A percentile compares a stretch with the other conserved stretches of the same genome.
These are phyloP conservation scores for Ophion ellenae DNA, from an alignment of 2,888 invertebrate genomes.

Conservation along the genomic window DNA sequence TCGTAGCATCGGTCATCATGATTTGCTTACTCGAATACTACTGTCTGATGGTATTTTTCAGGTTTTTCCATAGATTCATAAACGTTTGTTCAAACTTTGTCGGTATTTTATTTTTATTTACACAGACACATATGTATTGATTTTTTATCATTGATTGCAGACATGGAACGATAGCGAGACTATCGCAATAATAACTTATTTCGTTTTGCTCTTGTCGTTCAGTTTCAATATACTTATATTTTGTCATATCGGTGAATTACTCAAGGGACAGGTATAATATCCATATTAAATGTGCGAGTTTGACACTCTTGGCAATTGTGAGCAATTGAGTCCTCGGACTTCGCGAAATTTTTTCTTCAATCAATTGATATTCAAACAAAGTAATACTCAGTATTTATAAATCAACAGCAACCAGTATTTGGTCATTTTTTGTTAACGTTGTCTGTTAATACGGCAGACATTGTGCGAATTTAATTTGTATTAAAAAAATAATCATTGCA, in stretches of 20 bases:
- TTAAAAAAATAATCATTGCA: too few relatives aligned
- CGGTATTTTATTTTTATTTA: neutral
- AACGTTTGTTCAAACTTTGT: neutral
- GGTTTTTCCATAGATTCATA: neutral
- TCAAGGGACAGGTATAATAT: slow-evolving; percentile 37
- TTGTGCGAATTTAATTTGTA: too few relatives aligned
- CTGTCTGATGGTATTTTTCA: slow-evolving; percentile 47
- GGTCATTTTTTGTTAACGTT: too few relatives aligned
- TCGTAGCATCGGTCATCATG: slow-evolving; percentile 46
- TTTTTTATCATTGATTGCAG: slow-evolving; percentile 31
- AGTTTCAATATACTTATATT: slow-evolving; percentile 66
- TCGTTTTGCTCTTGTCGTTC: slow-evolving; percentile 54
- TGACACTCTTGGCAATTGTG: neutral
- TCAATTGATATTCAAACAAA: too few relatives aligned
- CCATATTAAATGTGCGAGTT: neutral
- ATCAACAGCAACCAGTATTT: too few relatives aligned
- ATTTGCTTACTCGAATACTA: slow-evolving; percentile 62
- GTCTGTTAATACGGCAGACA: too few relatives aligned
- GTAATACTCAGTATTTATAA: too few relatives aligned
- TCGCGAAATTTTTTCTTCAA: too few relatives aligned
- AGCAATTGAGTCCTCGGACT: neutral
- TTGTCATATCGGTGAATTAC: slow-evolving; percentile 66
- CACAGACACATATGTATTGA: too few relatives aligned
- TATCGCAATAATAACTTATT: slow-evolving; percentile 55
- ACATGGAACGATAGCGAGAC: slow-evolving; percentile 56